Evolutionary conservation across 2,113 vertebrate genomes (phyloP), one percentile per base, ranked within the genome.

Genomic region (Eulemur macaco): DNA sequence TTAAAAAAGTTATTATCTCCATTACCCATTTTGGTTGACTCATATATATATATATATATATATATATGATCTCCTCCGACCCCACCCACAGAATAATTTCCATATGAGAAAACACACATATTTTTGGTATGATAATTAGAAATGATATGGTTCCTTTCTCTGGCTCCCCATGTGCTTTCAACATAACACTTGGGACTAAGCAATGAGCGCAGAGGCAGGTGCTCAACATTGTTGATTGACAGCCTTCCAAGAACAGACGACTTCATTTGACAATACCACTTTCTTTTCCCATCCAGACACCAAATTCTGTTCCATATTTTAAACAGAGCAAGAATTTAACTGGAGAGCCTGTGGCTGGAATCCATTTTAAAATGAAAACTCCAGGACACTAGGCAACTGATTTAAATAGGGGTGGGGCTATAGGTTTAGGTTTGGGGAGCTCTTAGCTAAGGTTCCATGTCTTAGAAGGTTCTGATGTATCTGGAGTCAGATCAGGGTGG

Each of bases 1-100:
- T 85, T 66, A 47, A 86, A 83, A 77, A 86, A 39, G 1, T 80
- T 54, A 83, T 84, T 92, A 95, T 86, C n/a, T 87, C 85, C n/a
- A 23, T 60, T 89, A n/a, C 50, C 56, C 10, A 3, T 47, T 94
- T 92, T 82, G 69, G 80, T 58, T 95, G 80, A 91, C 66, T 86
- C 3, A 39, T 58, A 58, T 9, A 58, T 25, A 25, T 8, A 25
- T 25, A 27, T 25, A 23, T 23, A 58, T 58, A 58, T 23, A 27
- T 60, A 27, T 56, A 39, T 71, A 69, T 73, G 54, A n/a, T 87
- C 34, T 91, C 77, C 86, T 86, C 88, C 68, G n/a, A 81, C 50
- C 13, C 10, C n/a, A 63, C 80, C 76, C 54, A 76, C 54, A 76
- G 91, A 52, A 64, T 80, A 66, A 94, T 84, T 71, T 91, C 45